A percentile compares a stretch with the other conserved stretches of the same genome.
phyloP scores from a whole-genome alignment of 1,140 invertebrate genomes.

The Tetragonula clypearis region DNA sequence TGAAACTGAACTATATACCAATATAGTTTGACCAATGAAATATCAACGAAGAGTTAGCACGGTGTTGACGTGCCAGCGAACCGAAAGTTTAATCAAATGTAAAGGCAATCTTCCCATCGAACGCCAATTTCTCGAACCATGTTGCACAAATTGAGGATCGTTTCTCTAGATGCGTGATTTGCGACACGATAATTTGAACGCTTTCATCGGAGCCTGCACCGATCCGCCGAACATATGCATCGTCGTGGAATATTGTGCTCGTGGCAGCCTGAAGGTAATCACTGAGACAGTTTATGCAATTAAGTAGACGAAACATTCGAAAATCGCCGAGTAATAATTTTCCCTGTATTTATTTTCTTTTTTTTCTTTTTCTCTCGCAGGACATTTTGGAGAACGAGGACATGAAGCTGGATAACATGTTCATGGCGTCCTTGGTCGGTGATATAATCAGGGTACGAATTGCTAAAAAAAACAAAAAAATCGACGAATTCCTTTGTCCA shows the following conservation, averaged over 20 bases:
- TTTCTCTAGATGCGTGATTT: slow-evolving; percentile 91
- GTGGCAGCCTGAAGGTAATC: slow-evolving; percentile 92
- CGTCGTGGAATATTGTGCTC: slow-evolving; percentile 94
- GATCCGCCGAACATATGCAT: slow-evolving; percentile 95
- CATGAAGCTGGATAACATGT: slow-evolving; percentile 95
- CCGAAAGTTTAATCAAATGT: not conserved
- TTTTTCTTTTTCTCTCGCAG: slow-evolving; percentile 80
- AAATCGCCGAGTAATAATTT: not conserved
- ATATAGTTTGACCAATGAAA: no score
- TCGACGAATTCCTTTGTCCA: not conserved
- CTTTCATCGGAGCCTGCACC: slow-evolving; percentile 96
- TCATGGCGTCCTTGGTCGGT: slow-evolving; percentile 92
- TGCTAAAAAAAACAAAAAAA: no score
- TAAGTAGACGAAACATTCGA: not conserved
- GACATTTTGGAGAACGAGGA: slow-evolving; percentile 95
- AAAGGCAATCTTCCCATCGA: not conserved
- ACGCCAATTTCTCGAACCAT: not conserved
- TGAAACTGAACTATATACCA: not conserved
- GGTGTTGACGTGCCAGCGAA: no score
- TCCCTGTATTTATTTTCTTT: not conserved
- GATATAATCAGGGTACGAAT: slow-evolving; percentile 91
- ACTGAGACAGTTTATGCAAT: not conserved
- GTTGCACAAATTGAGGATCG: slow-evolving; percentile 11
- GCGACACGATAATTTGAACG: slow-evolving; percentile 94
- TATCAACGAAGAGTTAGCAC: no score